phyloP scores from a whole-genome alignment of 2,888 invertebrate genomes.

The Lasiommata megera region DNA sequence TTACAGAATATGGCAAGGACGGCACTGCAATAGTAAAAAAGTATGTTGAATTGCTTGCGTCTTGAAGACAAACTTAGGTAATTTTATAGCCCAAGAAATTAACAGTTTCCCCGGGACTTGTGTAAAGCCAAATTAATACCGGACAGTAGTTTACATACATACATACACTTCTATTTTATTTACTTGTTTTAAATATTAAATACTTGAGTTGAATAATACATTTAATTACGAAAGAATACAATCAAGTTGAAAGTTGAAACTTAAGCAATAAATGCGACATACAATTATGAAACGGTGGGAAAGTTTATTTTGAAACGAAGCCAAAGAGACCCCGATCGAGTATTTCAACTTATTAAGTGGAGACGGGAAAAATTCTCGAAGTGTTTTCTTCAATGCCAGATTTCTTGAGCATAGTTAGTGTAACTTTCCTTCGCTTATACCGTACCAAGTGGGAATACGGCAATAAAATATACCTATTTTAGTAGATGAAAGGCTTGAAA shows the following conservation, averaged over 20 bases:
- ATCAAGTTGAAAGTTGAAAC: slow-evolving; percentile 10
- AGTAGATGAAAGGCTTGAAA: too few relatives aligned
- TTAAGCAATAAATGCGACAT: slow-evolving; percentile 9
- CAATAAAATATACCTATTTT: too few relatives aligned
- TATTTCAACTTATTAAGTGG: slow-evolving; percentile 8
- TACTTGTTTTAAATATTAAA: not conserved
- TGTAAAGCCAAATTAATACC: too few relatives aligned
- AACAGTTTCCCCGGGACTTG: too few relatives aligned
- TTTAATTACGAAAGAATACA: not conserved
- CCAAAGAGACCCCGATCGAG: slow-evolving; percentile 7
- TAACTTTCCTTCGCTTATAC: not conserved
- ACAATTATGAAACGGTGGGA: slow-evolving; percentile 13
- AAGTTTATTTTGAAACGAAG: slow-evolving; percentile 17
- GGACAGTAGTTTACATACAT: too few relatives aligned
- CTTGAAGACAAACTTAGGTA: too few relatives aligned
- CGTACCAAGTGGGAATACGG: too few relatives aligned
- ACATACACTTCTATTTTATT: too few relatives aligned
- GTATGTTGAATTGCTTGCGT: too few relatives aligned
- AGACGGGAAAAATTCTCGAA: slow-evolving; percentile 1
- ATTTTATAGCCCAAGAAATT: too few relatives aligned
- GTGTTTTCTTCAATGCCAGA: not conserved
- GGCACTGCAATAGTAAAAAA: too few relatives aligned
- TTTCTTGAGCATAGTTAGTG: not conserved
- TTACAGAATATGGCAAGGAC: too few relatives aligned
- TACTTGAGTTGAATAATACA: not conserved